phyloP scores from a whole-genome alignment of 92 coral and sea anemone species.

The Paragorgia papillata region DNA sequence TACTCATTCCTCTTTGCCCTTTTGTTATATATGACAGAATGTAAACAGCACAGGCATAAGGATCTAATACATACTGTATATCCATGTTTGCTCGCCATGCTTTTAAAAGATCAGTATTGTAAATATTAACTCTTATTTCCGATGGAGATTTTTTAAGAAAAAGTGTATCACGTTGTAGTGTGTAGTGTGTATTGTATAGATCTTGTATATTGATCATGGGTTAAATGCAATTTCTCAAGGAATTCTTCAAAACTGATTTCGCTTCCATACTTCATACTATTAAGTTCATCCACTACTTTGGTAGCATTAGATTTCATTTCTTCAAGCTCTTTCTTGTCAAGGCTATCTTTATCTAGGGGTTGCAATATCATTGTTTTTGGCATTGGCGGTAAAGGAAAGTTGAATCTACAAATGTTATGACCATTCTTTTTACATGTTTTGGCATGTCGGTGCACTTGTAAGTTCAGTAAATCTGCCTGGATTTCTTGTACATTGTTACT shows the following conservation, averaged over 20 bases:
- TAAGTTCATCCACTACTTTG: background rate
- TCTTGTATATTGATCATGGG: no score
- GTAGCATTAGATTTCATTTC: background rate
- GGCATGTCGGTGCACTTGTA: constrained; percentile 64
- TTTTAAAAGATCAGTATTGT: constrained; percentile 51
- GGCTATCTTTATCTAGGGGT: constrained; percentile 40
- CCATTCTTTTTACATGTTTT: constrained; percentile 63
- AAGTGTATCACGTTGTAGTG: constrained; percentile 41
- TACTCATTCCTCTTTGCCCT: constrained; percentile 58
- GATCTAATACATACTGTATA: constrained; percentile 59
- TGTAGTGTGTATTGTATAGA: no score
- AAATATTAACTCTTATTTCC: constrained; percentile 44
- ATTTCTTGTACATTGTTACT: constrained; percentile 40
- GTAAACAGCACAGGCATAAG: constrained; percentile 45
- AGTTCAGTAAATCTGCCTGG: constrained; percentile 51
- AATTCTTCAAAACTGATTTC: constrained; percentile 54
- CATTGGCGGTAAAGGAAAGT: constrained; percentile 66
- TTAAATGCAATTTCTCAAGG: constrained; percentile 46
- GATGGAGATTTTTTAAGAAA: constrained; percentile 49
- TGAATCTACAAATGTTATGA: constrained; percentile 57
- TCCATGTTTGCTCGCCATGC: constrained; percentile 73
- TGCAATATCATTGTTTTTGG: constrained; percentile 50
- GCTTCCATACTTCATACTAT: constrained; percentile 52
- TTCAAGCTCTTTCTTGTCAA: no score
- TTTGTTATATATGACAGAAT: constrained; percentile 45